A percentile compares a stretch with the other conserved stretches of the same genome.
phyloP scores from a whole-genome alignment of 1,140 invertebrate species.

The Drosophila micromelanica region DNA sequence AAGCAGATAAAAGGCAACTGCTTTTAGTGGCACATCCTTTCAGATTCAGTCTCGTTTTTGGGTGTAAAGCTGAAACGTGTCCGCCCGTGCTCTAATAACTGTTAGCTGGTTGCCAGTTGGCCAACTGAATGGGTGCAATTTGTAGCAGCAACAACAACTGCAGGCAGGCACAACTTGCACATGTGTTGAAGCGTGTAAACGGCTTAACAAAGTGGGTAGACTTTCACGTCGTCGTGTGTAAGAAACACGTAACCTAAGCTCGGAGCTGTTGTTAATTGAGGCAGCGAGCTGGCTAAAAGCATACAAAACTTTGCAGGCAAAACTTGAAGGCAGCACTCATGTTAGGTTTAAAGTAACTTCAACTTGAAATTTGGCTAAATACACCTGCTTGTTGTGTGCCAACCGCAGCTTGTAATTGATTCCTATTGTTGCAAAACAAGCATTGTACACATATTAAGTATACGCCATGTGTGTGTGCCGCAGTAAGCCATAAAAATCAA shows the following conservation, averaged over 20 bases:
- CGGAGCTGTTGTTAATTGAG: constrained; percentile 47
- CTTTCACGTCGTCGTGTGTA: constrained; percentile 1
- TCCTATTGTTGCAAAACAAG: constrained; percentile 2
- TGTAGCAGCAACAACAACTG: constrained; percentile 32
- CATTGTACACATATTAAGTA: constrained; percentile 39
- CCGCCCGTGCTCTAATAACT: constrained; percentile 7
- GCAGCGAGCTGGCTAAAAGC: constrained; percentile 7
- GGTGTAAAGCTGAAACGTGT: constrained; percentile 50
- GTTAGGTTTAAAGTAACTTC: background rate
- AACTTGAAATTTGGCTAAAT: background rate
- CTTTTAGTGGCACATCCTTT: constrained; percentile 10
- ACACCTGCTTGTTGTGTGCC: background rate
- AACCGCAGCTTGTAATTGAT: constrained; percentile 39
- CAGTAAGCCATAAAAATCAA: constrained; percentile 30
- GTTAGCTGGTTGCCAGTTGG: constrained; percentile 17
- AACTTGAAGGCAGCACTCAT: constrained; percentile 6
- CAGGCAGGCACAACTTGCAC: constrained; percentile 21
- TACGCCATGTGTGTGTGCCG: constrained; percentile 21
- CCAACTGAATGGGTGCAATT: constrained; percentile 59
- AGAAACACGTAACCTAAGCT: constrained; percentile 8
- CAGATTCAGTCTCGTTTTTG: background rate
- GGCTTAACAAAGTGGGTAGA: constrained; percentile 20
- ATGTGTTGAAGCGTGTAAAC: constrained; percentile 45
- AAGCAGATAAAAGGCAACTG: constrained; percentile 24
- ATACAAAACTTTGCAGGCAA: constrained; percentile 1